These are phyloP conservation scores for Heteropelma amictum DNA, from an alignment of 2,888 invertebrate species.

Conservation along the genomic window DNA sequence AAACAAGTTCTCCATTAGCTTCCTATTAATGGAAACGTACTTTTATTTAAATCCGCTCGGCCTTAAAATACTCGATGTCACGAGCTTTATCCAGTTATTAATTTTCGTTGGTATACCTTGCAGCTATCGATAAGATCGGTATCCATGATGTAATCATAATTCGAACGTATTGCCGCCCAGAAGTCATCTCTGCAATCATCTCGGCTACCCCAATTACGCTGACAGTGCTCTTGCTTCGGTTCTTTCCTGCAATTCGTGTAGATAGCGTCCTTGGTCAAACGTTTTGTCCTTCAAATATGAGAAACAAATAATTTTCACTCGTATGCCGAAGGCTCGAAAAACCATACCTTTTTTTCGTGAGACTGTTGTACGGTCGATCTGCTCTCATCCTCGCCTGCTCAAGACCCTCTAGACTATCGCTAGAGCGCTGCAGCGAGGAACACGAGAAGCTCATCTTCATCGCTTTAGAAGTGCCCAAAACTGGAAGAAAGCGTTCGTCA, in stretches of 20 bases:
- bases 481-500: slow-evolving; percentile 35
- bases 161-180: slow-evolving; percentile 93
- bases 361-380: slow-evolving; percentile 90
- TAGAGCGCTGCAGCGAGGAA: slow-evolving; percentile 87
- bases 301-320: neutral
- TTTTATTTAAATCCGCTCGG: neutral
- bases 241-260: slow-evolving; percentile 80
- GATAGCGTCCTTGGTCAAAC: slow-evolving; percentile 7
- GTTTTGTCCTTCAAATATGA: neutral
- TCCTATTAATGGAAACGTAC: slow-evolving; percentile 79
- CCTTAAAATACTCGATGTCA: neutral
- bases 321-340: no score
- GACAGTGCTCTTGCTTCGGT: slow-evolving; percentile 84
- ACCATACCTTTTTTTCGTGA: slow-evolving; percentile 85
- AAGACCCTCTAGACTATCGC: slow-evolving; percentile 78
- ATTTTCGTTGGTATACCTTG: no score
- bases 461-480: slow-evolving; percentile 84
- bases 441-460: slow-evolving; percentile 90
- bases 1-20: slow-evolving; percentile 86
- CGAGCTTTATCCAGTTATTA: neutral
- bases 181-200: slow-evolving; percentile 92
- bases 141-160: slow-evolving; percentile 97
- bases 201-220: slow-evolving; percentile 88
- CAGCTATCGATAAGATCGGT: slow-evolving; percentile 95
- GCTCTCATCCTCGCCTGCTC: slow-evolving; percentile 77